Evolutionary conservation across 2,113 vertebrate genomes (phyloP).

Genomic region (Heteronetta atricapilla): DNA sequence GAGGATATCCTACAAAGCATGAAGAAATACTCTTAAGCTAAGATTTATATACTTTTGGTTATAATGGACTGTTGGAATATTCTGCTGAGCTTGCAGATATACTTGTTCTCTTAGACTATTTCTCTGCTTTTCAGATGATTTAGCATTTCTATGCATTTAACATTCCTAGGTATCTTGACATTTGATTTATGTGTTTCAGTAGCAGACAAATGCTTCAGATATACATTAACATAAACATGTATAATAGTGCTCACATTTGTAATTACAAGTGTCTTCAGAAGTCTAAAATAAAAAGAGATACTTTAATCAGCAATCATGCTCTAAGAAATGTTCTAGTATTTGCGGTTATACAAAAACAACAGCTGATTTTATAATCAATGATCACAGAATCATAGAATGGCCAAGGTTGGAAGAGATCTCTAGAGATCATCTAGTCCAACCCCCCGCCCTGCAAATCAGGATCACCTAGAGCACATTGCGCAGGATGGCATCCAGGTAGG

Average conservation of each 20-base stretch:
- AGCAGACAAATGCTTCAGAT: neutral
- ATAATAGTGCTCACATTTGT: neutral
- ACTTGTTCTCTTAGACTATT: neutral
- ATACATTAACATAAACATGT: neutral
- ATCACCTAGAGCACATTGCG: no score
- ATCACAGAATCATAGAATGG: no score
- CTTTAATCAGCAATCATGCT: neutral
- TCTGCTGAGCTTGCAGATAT: neutral
- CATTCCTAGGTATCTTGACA: neutral
- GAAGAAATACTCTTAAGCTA: neutral
- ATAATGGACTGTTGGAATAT: neutral
- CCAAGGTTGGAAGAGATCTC: no score
- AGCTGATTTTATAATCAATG: neutral
- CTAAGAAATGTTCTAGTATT: neutral
- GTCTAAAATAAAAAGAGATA: neutral
- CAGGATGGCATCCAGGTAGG: no score
- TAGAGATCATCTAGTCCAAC: no score
- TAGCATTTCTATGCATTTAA: neutral
- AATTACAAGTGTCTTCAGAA: neutral
- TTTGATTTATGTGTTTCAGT: neutral
- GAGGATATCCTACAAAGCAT: neutral
- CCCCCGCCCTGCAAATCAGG: no score
- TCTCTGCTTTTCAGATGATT: neutral
- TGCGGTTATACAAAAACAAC: neutral
- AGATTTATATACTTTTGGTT: neutral